phyloP scores from a whole-genome alignment of 2,888 invertebrate genomes.

The Herminia tarsipennalis region DNA sequence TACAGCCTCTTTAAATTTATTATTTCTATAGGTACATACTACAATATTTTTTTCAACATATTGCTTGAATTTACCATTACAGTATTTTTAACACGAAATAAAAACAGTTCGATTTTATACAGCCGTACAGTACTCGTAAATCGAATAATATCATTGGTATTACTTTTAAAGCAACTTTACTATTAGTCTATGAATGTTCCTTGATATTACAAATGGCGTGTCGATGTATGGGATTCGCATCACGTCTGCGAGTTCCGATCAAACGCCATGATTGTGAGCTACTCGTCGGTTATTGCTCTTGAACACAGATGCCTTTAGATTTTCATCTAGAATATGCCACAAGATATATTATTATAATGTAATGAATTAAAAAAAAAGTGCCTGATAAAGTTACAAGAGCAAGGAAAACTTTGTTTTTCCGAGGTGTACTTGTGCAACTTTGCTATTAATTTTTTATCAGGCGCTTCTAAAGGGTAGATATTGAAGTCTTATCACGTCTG shows the following conservation, averaged over 20 bases:
- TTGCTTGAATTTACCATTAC: too few species aligned
- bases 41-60: too few species aligned
- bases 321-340: neutral
- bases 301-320: conserved; percentile 20
- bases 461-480: conserved; percentile 14
- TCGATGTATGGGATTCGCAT: conserved; percentile 35
- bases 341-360: too few species aligned
- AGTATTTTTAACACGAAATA: too few species aligned
- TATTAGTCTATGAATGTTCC: conserved; percentile 12
- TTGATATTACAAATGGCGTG: conserved; percentile 18
- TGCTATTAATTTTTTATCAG: conserved; percentile 16
- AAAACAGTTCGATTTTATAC: too few species aligned
- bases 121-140: too few species aligned
- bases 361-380: neutral
- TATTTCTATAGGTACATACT: too few species aligned
- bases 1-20: too few species aligned
- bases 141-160: too few species aligned
- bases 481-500: conserved; percentile 43
- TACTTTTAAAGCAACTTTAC: too few species aligned
- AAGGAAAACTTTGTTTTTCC: too few species aligned
- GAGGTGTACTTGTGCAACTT: too few species aligned
- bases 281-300: conserved; percentile 42
- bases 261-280: conserved; percentile 53
- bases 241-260: conserved; percentile 53
- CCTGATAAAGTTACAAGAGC: neutral